Conservation (phyloP, 2,797 vertebrate genomes). For the Leptoclinus maculatus region DNA sequence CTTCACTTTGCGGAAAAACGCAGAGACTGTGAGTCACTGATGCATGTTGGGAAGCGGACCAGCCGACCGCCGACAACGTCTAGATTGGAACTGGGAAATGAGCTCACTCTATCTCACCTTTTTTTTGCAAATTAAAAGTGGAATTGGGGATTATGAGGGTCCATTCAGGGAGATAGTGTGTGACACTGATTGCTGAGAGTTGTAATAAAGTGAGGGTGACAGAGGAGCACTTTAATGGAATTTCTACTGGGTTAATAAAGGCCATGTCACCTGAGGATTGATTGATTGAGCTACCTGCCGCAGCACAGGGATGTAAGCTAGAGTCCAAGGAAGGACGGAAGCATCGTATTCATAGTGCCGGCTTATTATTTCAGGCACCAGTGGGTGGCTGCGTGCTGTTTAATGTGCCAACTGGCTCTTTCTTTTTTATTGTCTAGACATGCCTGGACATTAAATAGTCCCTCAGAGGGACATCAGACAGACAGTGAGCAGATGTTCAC, state of each 20-base stretch:
- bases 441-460: constrained; percentile 27
- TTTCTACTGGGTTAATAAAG: constrained; percentile 50
- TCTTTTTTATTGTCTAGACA: constrained; percentile 46
- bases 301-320: constrained; percentile 16
- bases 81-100: constrained; percentile 27
- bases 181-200: constrained; percentile 18
- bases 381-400: constrained; percentile 35
- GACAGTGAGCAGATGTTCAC: constrained; percentile 45
- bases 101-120: constrained; percentile 37
- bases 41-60: not conserved
- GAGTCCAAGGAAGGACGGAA: constrained; percentile 5
- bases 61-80: constrained; percentile 2
- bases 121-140: constrained; percentile 37
- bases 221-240: constrained; percentile 30
- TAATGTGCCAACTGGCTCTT: constrained; percentile 38
- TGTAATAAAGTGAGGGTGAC: constrained; percentile 23
- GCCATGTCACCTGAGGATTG: constrained; percentile 30
- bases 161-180: constrained; percentile 7
- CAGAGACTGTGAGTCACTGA: constrained; percentile 22
- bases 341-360: not conserved
- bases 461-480: constrained; percentile 33
- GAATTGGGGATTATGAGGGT: constrained; percentile 21
- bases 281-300: constrained; percentile 22
- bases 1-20: constrained; percentile 2
- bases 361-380: constrained; percentile 23